Evolutionary conservation across 1,140 invertebrate genomes (phyloP).

Genomic region (Trichonephila clavata): DNA sequence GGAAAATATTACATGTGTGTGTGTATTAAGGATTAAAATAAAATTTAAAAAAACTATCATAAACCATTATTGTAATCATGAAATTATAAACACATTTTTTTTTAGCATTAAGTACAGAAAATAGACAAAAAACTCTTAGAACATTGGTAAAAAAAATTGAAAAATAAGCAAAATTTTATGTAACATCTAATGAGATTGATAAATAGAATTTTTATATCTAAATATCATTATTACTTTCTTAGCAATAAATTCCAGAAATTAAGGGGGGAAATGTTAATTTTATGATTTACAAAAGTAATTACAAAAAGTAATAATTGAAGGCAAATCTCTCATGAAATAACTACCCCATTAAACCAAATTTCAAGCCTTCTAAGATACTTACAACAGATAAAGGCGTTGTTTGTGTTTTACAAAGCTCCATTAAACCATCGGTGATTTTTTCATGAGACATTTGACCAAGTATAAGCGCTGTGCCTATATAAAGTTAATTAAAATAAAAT

Average conservation of each 20-base stretch:
- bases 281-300: too few relatives aligned
- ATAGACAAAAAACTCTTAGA: too few relatives aligned
- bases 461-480: constrained; percentile 85
- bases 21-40: neutral
- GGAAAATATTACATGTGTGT: neutral
- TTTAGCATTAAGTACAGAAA: too few relatives aligned
- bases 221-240: too few relatives aligned
- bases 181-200: too few relatives aligned
- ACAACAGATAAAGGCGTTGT: constrained; percentile 86
- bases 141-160: too few relatives aligned
- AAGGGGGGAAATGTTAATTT: too few relatives aligned
- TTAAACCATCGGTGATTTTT: constrained; percentile 87
- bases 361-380: constrained; percentile 78
- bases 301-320: neutral
- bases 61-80: neutral
- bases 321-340: neutral
- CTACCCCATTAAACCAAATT: neutral
- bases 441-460: constrained; percentile 84
- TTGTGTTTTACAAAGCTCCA: constrained; percentile 90
- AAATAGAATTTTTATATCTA: too few relatives aligned
- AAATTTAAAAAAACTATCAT: neutral
- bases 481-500: constrained; percentile 32
- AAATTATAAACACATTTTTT: too few relatives aligned
- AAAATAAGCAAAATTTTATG: too few relatives aligned
- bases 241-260: too few relatives aligned